Base-by-base conservation (phyloP, 2,797 vertebrate species). In the Euphonia xanthogaster region DNA sequence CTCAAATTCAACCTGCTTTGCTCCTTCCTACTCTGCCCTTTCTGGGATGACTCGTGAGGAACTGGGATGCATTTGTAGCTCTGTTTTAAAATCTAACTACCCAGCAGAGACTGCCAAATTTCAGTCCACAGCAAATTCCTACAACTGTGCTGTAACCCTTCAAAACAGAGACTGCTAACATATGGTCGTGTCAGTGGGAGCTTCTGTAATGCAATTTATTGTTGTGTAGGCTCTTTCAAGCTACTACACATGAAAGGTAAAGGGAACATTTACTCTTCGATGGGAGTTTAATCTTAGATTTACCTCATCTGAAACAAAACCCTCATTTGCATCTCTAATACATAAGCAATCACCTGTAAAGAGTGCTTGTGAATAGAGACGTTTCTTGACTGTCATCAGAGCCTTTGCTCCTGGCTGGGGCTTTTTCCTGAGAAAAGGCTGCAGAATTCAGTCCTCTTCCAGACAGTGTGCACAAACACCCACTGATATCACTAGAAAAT, bases 121-220 rank as follows among this genome's bases (percentile, higher is more conserved):
- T 91, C 94, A 94, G 71, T 91, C 92, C 88, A 87, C 90, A 91
- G 83, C 86, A 95, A 88, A 90, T 95, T 92, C 75, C 77, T 68
- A 80, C 84, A 78, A n/a, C 66, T 2, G 5, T 95, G 96, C 91
- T 86, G 86, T 70, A 95, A 92, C 93, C 91, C 94, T 92, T 94
- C 86, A 92, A 96, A 95, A 93, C 81, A 68, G 94, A 94, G 94
- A 96, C 91, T 92, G 91, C 72, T 81, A 95, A 81, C 95, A 96
- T 94, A 96, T 94, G 96, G 94, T 81, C 58, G 89, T 95, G 95
- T 90, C 96, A 95, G 96, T 96, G 94, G 95, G 94, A 96, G 95
- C 94, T 94, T 96, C 94, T 95, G 95, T 95, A 95, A 96, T 96
- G 93, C 96, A 95, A 94, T 95, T 95, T 93, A 96, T 95, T 75